phyloP scores from a whole-genome alignment of 2,888 invertebrate species.

The Hirudinaria manillensis region DNA sequence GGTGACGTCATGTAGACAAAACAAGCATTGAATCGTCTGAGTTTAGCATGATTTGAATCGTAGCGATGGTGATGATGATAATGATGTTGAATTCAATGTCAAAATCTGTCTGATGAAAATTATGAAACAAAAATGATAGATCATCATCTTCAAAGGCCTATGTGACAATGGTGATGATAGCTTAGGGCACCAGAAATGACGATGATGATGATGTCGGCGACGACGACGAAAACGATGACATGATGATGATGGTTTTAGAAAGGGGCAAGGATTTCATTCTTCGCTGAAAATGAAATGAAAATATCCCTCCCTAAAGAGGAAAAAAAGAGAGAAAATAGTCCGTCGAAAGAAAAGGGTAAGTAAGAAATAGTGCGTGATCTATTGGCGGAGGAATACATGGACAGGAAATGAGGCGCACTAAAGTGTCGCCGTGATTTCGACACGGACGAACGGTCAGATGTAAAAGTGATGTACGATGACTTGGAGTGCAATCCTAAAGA shows the following conservation, averaged over 20 bases:
- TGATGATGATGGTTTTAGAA: slow-evolving; percentile 22
- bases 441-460: not conserved
- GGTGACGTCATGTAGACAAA: no score
- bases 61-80: slow-evolving; percentile 3
- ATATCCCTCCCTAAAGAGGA: not conserved
- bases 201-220: slow-evolving; percentile 15
- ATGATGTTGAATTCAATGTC: not conserved
- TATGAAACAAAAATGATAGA: not conserved
- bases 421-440: slow-evolving; percentile 15
- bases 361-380: no score
- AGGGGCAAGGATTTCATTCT: no score
- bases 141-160: not conserved
- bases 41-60: not conserved
- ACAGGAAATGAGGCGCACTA: not conserved
- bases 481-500: not conserved
- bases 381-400: not conserved
- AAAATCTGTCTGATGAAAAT: not conserved
- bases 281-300: not conserved
- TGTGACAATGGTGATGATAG: slow-evolving; percentile 16
- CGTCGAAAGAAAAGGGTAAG: no score
- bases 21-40: no score
- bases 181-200: slow-evolving; percentile 19
- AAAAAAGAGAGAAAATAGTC: not conserved
- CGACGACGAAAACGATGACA: slow-evolving; percentile 2
- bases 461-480: slow-evolving; percentile 6